Conservation (phyloP, 2,113 vertebrate genomes). For the Phalacrocorax brasilianus region DNA sequence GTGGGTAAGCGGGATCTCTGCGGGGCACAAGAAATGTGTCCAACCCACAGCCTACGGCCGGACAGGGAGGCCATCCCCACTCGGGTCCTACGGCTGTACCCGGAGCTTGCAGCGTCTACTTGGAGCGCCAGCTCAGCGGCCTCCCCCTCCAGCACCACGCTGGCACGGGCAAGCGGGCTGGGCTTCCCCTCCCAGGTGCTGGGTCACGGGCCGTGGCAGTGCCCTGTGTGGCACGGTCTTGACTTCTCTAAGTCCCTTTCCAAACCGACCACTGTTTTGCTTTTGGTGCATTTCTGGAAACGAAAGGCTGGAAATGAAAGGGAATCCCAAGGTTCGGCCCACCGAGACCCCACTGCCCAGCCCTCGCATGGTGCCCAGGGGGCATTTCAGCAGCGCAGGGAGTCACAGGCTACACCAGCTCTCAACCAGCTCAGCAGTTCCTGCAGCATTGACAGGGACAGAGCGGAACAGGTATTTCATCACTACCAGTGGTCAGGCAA, state of each 20-base stretch:
- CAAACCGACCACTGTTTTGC: rapidly evolving
- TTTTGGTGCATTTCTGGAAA: neutral
- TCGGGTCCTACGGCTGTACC: neutral
- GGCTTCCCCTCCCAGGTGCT: too few species aligned
- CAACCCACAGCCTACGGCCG: rapidly evolving
- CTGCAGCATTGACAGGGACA: neutral
- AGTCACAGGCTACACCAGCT: neutral
- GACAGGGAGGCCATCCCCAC: neutral
- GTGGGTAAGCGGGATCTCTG: neutral
- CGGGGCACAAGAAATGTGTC: neutral
- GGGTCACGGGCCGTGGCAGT: neutral
- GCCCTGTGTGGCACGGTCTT: rapidly evolving
- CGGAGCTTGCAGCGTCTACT: neutral
- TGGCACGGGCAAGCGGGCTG: rapidly evolving
- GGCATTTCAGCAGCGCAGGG: rapidly evolving
- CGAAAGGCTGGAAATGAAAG: neutral
- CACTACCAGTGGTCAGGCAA: neutral
- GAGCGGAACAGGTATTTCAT: too few species aligned
- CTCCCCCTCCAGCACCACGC: too few species aligned
- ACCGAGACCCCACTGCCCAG: neutral
- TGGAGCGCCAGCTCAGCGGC: neutral
- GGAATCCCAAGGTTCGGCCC: neutral
- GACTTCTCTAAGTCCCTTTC: neutral
- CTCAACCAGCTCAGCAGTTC: neutral
- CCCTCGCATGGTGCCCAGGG: rapidly evolving